These are phyloP conservation scores for Aphidius gifuensis DNA, from an alignment of 1,140 invertebrate species.

Conservation along the genomic window DNA sequence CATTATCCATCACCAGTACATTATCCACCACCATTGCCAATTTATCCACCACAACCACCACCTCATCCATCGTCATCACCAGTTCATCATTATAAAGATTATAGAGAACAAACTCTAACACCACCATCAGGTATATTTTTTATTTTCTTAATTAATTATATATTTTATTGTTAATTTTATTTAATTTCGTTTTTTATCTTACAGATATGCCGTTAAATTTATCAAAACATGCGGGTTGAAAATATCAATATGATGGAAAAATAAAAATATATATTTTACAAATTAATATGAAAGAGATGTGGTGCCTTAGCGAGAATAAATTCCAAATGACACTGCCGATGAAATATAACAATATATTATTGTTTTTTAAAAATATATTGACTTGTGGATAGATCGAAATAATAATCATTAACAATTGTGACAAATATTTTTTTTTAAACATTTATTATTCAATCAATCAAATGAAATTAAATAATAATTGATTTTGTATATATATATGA, in stretches of 20 bases:
- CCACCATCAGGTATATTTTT: conserved; percentile 49
- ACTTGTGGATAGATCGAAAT: conserved; percentile 31
- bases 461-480: conserved; percentile 31
- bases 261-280: neutral
- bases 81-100: conserved; percentile 53
- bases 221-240: conserved; percentile 57
- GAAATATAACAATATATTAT: conserved; percentile 50
- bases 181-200: conserved; percentile 21
- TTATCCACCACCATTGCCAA: conserved; percentile 49
- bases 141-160: neutral
- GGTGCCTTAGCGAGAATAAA: conserved; percentile 47
- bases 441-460: conserved; percentile 15
- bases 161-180: neutral
- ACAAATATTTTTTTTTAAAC: conserved; percentile 11
- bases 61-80: conserved; percentile 47
- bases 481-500: conserved; percentile 46
- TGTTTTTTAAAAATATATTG: conserved; percentile 49
- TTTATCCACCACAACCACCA: conserved; percentile 46
- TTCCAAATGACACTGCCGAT: conserved; percentile 48
- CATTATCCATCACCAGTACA: conserved; percentile 57
- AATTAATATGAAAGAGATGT: conserved; percentile 32
- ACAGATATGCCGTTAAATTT: conserved; percentile 56
- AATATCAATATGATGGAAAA: conserved; percentile 42
- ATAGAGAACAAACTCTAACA: conserved; percentile 53
- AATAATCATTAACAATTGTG: neutral